phyloP scores from a whole-genome alignment of 92 coral and sea anemone genomes.

The Bergia sp. region DNA sequence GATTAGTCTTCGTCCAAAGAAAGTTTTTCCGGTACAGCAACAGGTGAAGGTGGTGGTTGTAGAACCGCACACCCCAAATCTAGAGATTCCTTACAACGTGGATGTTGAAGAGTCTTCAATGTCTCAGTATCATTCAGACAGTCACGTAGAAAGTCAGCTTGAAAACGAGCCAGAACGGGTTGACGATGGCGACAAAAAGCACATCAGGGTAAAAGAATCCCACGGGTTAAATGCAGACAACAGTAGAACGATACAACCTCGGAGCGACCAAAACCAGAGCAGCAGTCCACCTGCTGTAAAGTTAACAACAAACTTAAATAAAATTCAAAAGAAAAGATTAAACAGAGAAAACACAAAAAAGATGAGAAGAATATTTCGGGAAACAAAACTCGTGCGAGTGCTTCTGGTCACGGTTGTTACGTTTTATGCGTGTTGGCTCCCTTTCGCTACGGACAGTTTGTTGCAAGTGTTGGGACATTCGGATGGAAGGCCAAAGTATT shows the following conservation, averaged over 20 bases:
- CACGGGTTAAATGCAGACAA: background rate
- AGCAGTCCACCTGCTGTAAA: background rate
- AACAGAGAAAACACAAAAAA: slow-evolving; percentile 40
- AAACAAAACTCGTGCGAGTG: slow-evolving; percentile 63
- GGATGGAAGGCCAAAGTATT: slow-evolving; percentile 60
- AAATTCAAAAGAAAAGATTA: background rate
- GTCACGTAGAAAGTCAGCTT: background rate
- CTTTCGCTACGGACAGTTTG: slow-evolving; percentile 69
- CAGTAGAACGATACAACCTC: background rate
- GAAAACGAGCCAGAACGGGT: background rate
- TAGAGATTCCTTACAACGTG: background rate
- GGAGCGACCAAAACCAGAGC: background rate
- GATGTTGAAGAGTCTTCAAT: slow-evolving; percentile 21
- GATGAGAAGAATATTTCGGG: slow-evolving; percentile 52
- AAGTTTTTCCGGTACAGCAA: background rate
- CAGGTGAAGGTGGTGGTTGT: background rate
- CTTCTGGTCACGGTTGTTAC: slow-evolving; percentile 69
- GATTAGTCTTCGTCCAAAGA: slow-evolving; percentile 16
- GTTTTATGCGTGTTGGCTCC: slow-evolving; percentile 75
- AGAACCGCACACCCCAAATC: background rate
- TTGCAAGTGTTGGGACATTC: slow-evolving; percentile 63
- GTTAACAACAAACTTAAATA: background rate
- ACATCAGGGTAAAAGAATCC: background rate
- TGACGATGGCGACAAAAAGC: background rate
- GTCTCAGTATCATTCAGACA: slow-evolving; percentile 17